These are phyloP conservation scores for Carduelis carduelis DNA, from an alignment of 2,797 vertebrate species.

Conservation along the genomic window DNA sequence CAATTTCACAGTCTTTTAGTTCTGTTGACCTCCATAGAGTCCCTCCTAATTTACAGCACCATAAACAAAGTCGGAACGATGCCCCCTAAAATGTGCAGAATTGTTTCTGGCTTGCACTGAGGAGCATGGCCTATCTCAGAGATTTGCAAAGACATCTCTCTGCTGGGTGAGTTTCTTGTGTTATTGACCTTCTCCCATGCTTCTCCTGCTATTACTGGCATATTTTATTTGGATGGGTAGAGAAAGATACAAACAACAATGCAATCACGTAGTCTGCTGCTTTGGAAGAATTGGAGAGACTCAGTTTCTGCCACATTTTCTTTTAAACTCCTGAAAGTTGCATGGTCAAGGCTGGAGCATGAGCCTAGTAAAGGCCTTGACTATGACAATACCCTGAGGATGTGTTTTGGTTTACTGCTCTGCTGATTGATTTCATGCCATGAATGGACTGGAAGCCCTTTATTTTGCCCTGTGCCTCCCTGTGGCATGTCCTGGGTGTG, in stretches of 20 bases:
- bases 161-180: neutral
- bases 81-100: neutral
- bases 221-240: neutral
- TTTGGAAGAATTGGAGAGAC: neutral
- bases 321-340: neutral
- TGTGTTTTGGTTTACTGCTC: neutral
- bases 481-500: neutral
- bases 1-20: slow-evolving; percentile 35
- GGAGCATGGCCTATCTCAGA: rapidly evolving
- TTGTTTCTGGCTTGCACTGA: neutral
- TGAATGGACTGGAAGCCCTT: neutral
- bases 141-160: neutral
- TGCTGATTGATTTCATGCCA: neutral
- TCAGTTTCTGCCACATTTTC: neutral
- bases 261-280: neutral
- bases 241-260: neutral
- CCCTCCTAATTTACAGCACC: neutral
- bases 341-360: neutral
- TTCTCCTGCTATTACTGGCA: neutral
- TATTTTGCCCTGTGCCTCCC: neutral
- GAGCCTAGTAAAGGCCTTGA: neutral
- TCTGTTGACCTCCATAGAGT: neutral
- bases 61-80: neutral
- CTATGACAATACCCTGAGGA: neutral
- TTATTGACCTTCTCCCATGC: neutral